Conservation (phyloP, 1,140 invertebrate species). For the Sarcophaga bullata region DNA sequence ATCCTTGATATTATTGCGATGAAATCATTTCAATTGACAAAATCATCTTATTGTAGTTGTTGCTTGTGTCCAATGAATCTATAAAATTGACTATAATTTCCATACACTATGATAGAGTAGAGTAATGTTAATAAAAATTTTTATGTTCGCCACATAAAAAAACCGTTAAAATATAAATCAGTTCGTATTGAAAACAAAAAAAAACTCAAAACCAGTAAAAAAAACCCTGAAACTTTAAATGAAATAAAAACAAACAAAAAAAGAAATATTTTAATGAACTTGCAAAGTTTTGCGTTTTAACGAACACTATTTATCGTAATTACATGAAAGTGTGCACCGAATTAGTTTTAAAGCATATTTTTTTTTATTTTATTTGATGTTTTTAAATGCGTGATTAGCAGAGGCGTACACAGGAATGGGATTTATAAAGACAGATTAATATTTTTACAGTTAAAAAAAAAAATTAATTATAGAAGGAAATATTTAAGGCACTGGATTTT, state of each 20-base stretch:
- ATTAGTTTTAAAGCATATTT: neutral
- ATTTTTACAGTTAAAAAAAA: too few relatives aligned
- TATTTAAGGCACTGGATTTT: too few relatives aligned
- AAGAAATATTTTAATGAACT: neutral
- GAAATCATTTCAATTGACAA: too few relatives aligned
- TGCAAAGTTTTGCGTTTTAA: neutral
- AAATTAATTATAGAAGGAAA: too few relatives aligned
- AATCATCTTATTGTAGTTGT: too few relatives aligned
- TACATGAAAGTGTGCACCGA: neutral
- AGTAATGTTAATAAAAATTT: neutral
- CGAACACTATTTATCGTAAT: neutral
- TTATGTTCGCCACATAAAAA: neutral
- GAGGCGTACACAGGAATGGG: too few relatives aligned
- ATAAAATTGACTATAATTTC: too few relatives aligned
- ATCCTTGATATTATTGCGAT: too few relatives aligned
- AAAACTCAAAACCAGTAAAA: neutral
- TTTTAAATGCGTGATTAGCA: neutral
- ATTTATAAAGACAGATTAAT: too few relatives aligned
- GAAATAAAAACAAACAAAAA: neutral
- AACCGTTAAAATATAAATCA: neutral
- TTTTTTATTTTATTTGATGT: neutral
- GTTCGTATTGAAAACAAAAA: neutral
- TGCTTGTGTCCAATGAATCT: too few relatives aligned
- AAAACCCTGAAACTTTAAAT: conserved; percentile 11
- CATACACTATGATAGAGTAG: too few relatives aligned